Evolutionary conservation across 2,797 vertebrate genomes (phyloP), one percentile per base, ranked within the genome.

Genomic region (Orestias chungarensis): DNA sequence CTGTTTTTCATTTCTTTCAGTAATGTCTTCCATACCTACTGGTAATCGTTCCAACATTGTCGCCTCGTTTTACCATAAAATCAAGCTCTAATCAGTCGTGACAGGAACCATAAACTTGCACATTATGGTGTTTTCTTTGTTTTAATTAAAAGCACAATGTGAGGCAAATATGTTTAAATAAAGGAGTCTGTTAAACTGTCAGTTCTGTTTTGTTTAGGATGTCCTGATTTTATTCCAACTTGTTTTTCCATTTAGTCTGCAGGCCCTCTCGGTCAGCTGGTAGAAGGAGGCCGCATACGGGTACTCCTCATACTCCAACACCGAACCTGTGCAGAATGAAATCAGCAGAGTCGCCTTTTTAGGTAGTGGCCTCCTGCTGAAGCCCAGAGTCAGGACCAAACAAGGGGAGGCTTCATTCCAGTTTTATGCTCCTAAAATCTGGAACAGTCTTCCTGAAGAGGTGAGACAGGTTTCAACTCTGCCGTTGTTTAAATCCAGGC

Each of bases 41-140:
- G 27, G 54, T 35, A 38, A 40, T 40, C 5, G 1, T 6, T 40
- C 23, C 59, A 62, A 62, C 35, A 3, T 0, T 25, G 59, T 35
- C 7, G 59, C 33, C 33, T 61, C 57, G 14, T 61, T 61, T 61
- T 10, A 61, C 20, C 18, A 61, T 11, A 59, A 59, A 23, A 59
- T 57, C 55, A 35, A 20, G 31, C 29, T 20, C 3, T 20, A 18
- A 33, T 33, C 18, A 38, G 38, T 20, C 35, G 38, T 61, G 57
- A 61, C 31, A 59, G 31, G 4, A 59, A 33, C 57, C 57, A 61
- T 35, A 61, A n/a, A 38, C 33, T 12, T 61, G 31, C 33, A 38
- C 57, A 61, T 61, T 61, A 61, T 61, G 7, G 29, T 31, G 31
- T 61, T 61, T n/a, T 61, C 31, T 61, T 38, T 61, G 33, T 20